A percentile compares a stretch with the other conserved stretches of the same genome.
phyloP scores from a whole-genome alignment of 2,113 vertebrate genomes.

The Boleophthalmus pectinirostris region DNA sequence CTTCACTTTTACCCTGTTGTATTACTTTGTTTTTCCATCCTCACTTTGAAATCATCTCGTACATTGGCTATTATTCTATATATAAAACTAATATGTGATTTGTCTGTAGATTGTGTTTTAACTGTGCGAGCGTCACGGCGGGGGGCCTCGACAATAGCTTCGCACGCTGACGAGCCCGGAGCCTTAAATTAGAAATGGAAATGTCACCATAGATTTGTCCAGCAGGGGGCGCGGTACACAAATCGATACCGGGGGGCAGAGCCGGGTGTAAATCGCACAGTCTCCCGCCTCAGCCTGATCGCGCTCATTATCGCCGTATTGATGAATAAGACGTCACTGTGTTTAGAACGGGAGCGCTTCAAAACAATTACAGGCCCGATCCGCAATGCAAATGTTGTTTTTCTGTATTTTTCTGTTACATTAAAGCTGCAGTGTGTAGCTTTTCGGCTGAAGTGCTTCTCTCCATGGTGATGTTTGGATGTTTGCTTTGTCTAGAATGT shows the following conservation, averaged over 20 bases:
- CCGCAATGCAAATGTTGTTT: constrained; percentile 53
- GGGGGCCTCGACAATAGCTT: constrained; percentile 38
- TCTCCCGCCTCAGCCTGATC: constrained; percentile 72
- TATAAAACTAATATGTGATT: neutral
- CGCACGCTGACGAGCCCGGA: constrained; percentile 36
- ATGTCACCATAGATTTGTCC: constrained; percentile 78
- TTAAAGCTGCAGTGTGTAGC: no score
- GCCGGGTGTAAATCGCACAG: constrained; percentile 57
- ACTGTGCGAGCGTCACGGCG: neutral
- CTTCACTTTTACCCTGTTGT: neutral
- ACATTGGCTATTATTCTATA: neutral
- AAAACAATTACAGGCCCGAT: constrained; percentile 65
- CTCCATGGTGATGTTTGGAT: no score
- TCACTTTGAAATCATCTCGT: neutral
- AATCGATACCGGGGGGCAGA: constrained; percentile 74
- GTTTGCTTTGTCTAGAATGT: no score
- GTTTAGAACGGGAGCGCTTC: constrained; percentile 61
- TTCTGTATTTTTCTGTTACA: neutral
- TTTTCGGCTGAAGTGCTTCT: no score
- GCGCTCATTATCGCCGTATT: constrained; percentile 75
- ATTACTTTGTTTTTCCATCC: neutral
- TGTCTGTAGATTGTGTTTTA: constrained; percentile 3
- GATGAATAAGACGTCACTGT: constrained; percentile 55
- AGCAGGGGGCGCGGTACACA: constrained; percentile 71
- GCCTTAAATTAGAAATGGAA: constrained; percentile 69